Evolutionary conservation across 2,113 vertebrate genomes (phyloP), one percentile per base, ranked within the genome.

Genomic region (Oreochromis niloticus): DNA sequence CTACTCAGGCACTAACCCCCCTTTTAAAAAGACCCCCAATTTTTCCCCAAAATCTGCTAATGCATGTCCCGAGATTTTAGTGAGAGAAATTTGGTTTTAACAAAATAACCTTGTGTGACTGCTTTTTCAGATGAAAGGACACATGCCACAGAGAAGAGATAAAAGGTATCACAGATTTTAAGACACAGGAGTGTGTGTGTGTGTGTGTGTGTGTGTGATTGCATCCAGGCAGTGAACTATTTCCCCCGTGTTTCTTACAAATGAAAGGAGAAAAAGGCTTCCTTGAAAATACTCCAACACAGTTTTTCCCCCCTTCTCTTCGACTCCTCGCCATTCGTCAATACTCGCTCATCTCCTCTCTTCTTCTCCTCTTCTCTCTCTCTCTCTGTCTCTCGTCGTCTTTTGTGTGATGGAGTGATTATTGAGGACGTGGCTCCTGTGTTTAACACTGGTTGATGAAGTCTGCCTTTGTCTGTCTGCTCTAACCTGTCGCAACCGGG

Each of bases 381-480:
- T 71, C 81, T 71, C 81, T 50, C 78, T 63, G 84, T 19, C 73
- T 82, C 71, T 66, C 63, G 14, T 90, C 46, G 85, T 93, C 91
- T 92, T 93, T 95, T 93, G 89, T 93, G 93, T 95, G 94, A 96
- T 95, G 95, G 95, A 95, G 95, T 96, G 95, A 96, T 96, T 96
- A 96, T 96, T 95, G 95, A 96, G 94, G 95, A 96, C 94, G 91
- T 92, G 91, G 94, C 93, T 95, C 83, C 93, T 90, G 95, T 96
- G 96, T 96, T 96, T 96, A 96, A 94, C 95, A 95, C 93, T 75
- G 93, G 89, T 96, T 96, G 96, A 97, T 97, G 96, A 97, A 96
- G 96, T 96, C 95, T 93, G 93, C 94, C 95, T 96, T 96, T 97
- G 96, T 96, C 95, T 95, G 94, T 94, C 94, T 96, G 93, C 87